phyloP scores from a whole-genome alignment of 2,797 vertebrate genomes.

The Mastacembelus armatus region DNA sequence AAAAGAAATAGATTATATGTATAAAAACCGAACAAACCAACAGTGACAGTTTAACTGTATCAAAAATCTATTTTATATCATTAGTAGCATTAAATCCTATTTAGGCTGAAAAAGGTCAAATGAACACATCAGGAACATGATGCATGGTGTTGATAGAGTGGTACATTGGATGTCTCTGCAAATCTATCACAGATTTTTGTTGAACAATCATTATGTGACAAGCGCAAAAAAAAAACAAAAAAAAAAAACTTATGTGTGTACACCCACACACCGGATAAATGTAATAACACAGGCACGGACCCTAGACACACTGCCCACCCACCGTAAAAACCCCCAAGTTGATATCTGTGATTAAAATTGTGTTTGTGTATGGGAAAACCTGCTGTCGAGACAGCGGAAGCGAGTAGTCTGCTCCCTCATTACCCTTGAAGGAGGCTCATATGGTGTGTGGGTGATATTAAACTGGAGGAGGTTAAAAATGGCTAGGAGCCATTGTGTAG shows the following conservation, averaged over 20 bases:
- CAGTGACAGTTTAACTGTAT: no score
- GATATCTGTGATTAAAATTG: slow-evolving; percentile 75
- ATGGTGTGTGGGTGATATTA: slow-evolving; percentile 76
- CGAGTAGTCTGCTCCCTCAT: slow-evolving; percentile 66
- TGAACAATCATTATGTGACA: no score
- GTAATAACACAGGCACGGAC: slow-evolving; percentile 58
- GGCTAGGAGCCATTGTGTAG: slow-evolving; percentile 51
- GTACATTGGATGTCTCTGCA: slow-evolving; percentile 5
- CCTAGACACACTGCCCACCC: slow-evolving; percentile 48
- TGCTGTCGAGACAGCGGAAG: slow-evolving; percentile 76
- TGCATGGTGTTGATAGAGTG: background rate
- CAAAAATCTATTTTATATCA: no score
- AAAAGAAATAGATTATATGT: no score
- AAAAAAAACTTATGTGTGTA: slow-evolving; percentile 14
- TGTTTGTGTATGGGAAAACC: slow-evolving; percentile 62
- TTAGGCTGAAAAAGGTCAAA: background rate
- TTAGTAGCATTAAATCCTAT: background rate
- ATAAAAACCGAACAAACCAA: no score
- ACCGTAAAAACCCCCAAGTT: slow-evolving; percentile 50
- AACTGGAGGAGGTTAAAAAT: slow-evolving; percentile 67
- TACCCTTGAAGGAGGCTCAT: slow-evolving; percentile 71
- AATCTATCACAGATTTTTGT: background rate
- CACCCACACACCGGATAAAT: slow-evolving; percentile 58
- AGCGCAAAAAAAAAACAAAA: slow-evolving; percentile 3
- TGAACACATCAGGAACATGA: background rate